Evolutionary conservation across 2,888 invertebrate species (phyloP), one percentile per base, ranked within the genome.

Genomic region (Gymnoscelis rufifasciata): DNA sequence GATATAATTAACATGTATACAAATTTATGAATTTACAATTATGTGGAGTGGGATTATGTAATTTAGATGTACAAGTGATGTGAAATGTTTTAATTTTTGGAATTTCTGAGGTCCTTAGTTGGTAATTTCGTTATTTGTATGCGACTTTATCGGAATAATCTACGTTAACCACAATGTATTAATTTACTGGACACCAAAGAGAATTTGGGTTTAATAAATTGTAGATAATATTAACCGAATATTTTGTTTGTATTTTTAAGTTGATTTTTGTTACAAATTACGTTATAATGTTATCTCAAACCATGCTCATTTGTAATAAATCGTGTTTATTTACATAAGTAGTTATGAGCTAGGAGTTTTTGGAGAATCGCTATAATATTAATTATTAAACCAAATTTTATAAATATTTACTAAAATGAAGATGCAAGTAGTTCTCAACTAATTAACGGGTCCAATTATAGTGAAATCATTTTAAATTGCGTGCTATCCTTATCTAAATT

Each of bases 61-160:
- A 27, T 43, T 31, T 12, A 40, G 47, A 10, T 38, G 38, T 14
- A 12, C 24, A 15, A 36, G 36, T 27, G 31, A 43, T 15, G 30
- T 11, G 31, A 40, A 31, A 49, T 44, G 49, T 49, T 49, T 49
- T 49, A 49, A 49, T 49, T 49, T 38, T 40, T 30, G 27, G 40
- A n/a, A 11, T 26, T 31, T 27, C 23, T 28, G 11, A 30, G 36
- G 26, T 23, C n/a, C 10, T 35, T 11, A 29, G 4, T n/a, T 45
- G 28, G 11, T 7, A 30, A 43, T 43, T 43, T 30, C 24, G 35
- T 30, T 43, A 43, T 39, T 39, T 15, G 10, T 3, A 36, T 35
- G 23, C 12, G 6, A 35, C 37, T 38, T 13, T 26, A 37, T 35
- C 11, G 26, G 19, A 19, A 23, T 41, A 31, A 27, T 24, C 13